Evolutionary conservation across 2,113 vertebrate species (phyloP).

Genomic region (Xiphophorus hellerii): DNA sequence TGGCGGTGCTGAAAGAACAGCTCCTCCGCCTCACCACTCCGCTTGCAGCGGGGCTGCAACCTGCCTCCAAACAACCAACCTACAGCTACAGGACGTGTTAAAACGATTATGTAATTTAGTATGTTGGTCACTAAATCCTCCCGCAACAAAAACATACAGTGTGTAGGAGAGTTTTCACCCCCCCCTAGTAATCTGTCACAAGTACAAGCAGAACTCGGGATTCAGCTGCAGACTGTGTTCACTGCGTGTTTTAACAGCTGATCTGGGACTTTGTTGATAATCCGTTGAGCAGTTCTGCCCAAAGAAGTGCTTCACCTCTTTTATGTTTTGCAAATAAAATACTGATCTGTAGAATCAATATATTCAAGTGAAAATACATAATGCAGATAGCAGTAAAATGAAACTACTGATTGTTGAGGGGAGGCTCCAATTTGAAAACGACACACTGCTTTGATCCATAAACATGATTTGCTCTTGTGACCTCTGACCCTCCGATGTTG

Average conservation of each 20-base stretch:
- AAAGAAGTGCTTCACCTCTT: not conserved
- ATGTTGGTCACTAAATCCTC: not conserved
- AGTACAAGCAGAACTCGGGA: not conserved
- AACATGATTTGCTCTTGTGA: too few species aligned
- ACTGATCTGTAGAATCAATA: too few species aligned
- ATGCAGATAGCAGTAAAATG: not conserved
- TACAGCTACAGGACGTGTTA: not conserved
- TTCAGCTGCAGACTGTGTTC: not conserved
- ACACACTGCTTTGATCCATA: too few species aligned
- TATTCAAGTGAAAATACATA: too few species aligned
- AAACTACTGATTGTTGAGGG: not conserved
- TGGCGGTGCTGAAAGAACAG: constrained; percentile 66
- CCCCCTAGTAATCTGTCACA: not conserved
- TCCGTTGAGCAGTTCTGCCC: too few species aligned
- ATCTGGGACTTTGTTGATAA: not conserved
- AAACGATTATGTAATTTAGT: constrained; percentile 25
- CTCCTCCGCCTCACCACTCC: constrained; percentile 35
- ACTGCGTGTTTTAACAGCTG: not conserved
- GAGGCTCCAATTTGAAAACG: not conserved
- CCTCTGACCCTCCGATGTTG: not conserved
- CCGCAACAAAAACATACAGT: not conserved
- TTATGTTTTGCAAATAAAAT: not conserved
- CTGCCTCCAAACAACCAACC: constrained; percentile 14
- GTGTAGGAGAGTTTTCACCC: not conserved
- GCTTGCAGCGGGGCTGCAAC: not conserved